phyloP scores from a whole-genome alignment of 2,888 invertebrate species.

The Drosophila fungiperda region DNA sequence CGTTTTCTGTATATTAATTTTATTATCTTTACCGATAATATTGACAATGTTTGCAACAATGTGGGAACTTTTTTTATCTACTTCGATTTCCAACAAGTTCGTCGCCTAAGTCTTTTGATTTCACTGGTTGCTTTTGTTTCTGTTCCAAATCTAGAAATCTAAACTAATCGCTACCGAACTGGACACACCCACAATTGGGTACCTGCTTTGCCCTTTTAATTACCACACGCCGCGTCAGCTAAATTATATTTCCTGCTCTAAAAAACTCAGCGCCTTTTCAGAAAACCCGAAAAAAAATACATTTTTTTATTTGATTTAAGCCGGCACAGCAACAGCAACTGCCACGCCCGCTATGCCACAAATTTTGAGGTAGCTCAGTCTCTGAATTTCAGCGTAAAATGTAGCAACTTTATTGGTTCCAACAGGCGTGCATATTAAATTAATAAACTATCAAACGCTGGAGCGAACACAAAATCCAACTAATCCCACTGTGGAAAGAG shows the following conservation, averaged over 20 bases:
- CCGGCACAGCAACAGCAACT: constrained; percentile 64
- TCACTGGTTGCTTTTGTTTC: neutral
- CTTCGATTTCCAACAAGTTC: constrained; percentile 44
- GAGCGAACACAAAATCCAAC: constrained; percentile 9
- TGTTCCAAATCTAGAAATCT: constrained; percentile 39
- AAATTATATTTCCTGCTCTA: constrained; percentile 79
- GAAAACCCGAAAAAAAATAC: constrained; percentile 32
- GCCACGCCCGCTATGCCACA: constrained; percentile 54
- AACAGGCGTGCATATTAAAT: constrained; percentile 84
- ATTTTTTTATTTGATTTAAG: constrained; percentile 80
- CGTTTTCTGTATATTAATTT: constrained; percentile 77
- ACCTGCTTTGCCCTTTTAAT: constrained; percentile 79
- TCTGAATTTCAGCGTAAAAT: constrained; percentile 75
- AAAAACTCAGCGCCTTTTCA: constrained; percentile 62
- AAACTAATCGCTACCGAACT: constrained; percentile 73
- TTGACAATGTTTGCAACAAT: constrained; percentile 66
- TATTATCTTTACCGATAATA: constrained; percentile 69
- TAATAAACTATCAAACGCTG: constrained; percentile 58
- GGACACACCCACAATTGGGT: constrained; percentile 63
- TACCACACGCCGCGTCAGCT: constrained; percentile 77
- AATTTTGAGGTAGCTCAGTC: constrained; percentile 35
- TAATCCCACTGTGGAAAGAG: constrained; percentile 12
- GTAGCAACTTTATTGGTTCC: constrained; percentile 83
- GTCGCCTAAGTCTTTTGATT: constrained; percentile 73
- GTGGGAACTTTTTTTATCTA: constrained; percentile 64